phyloP scores from a whole-genome alignment of 2,797 vertebrate genomes.

The Pampus argenteus region DNA sequence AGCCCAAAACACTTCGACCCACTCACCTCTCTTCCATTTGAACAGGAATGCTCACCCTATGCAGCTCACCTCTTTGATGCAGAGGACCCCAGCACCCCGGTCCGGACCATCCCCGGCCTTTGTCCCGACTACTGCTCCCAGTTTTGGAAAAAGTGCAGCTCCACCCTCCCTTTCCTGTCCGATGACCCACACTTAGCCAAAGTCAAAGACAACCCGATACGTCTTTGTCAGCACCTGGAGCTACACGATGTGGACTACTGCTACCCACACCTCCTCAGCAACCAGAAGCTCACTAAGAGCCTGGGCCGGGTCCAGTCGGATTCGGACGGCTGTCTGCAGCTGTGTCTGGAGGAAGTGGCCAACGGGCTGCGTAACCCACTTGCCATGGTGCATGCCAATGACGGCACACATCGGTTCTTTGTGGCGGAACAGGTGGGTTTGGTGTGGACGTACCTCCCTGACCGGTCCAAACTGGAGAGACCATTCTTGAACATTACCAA shows the following conservation, averaged over 20 bases:
- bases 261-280: slow-evolving; percentile 90
- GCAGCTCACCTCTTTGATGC: slow-evolving; percentile 95
- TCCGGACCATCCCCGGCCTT: slow-evolving; percentile 91
- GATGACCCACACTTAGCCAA: slow-evolving; percentile 80
- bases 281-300: slow-evolving; percentile 85
- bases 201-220: slow-evolving; percentile 78
- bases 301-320: slow-evolving; percentile 88
- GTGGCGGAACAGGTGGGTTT: slow-evolving; percentile 95
- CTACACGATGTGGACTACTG: slow-evolving; percentile 93
- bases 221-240: slow-evolving; percentile 87
- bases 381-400: slow-evolving; percentile 93
- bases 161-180: slow-evolving; percentile 84
- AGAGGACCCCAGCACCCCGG: slow-evolving; percentile 90
- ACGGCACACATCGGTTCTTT: slow-evolving; percentile 94
- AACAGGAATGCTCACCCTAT: slow-evolving; percentile 95
- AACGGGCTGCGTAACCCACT: slow-evolving; percentile 92
- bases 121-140: slow-evolving; percentile 91
- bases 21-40: background rate
- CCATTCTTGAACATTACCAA: slow-evolving; percentile 94
- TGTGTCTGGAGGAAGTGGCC: slow-evolving; percentile 92
- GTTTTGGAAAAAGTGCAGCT: slow-evolving; percentile 88
- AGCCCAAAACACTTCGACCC: background rate
- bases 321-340: slow-evolving; percentile 90
- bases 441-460: slow-evolving; percentile 93
- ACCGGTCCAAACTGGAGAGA: slow-evolving; percentile 86